These are phyloP conservation scores for Phalanger gymnotis DNA, from an alignment of 2,797 vertebrate species.

Conservation along the genomic window DNA sequence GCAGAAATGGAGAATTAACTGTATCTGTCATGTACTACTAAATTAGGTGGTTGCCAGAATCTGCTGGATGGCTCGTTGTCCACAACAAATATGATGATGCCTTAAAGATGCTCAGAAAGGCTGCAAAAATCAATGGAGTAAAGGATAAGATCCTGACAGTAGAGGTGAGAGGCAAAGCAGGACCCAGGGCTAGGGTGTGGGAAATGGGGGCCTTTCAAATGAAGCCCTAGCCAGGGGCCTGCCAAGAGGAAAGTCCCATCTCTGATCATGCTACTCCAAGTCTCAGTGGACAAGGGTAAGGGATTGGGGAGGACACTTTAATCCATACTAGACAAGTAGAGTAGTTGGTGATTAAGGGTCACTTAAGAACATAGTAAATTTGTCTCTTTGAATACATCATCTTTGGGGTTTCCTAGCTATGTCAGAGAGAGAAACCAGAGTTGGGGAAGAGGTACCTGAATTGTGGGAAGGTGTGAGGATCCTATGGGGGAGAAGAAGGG, in stretches of 20 bases:
- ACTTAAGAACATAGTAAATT: background rate
- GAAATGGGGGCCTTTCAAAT: background rate
- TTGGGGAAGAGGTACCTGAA: background rate
- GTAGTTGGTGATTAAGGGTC: background rate
- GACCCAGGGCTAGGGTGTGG: background rate
- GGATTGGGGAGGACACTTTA: background rate
- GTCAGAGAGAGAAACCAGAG: too few species aligned
- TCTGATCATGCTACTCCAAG: background rate
- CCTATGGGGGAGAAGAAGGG: too few species aligned
- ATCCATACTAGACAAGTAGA: background rate
- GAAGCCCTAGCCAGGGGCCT: background rate
- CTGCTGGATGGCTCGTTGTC: slow-evolving; percentile 65
- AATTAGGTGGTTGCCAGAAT: slow-evolving; percentile 66
- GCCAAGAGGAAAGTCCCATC: background rate
- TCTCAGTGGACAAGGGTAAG: too few species aligned
- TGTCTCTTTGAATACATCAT: background rate
- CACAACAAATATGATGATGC: slow-evolving; percentile 16
- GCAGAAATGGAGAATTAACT: background rate
- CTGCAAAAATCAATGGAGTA: slow-evolving; percentile 49
- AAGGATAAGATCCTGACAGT: slow-evolving; percentile 32
- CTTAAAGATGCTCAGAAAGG: slow-evolving; percentile 53
- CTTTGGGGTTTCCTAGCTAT: background rate
- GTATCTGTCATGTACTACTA: background rate
- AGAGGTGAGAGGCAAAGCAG: slow-evolving; percentile 36
- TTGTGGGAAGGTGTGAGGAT: too few species aligned